These are phyloP conservation scores for Tautogolabrus adspersus DNA, from an alignment of 2,113 vertebrate genomes.

Conservation along the genomic window DNA sequence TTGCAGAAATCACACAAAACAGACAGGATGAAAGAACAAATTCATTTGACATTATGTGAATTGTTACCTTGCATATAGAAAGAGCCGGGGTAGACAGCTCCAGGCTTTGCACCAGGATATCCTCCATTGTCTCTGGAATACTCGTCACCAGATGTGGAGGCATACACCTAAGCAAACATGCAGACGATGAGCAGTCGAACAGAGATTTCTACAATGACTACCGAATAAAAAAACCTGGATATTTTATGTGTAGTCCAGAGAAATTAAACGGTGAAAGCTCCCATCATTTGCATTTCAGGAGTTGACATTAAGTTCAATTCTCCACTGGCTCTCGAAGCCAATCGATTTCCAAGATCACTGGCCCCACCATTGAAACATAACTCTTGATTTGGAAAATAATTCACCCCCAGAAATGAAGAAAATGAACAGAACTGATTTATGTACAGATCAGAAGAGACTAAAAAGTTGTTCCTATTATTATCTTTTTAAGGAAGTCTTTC, in stretches of 20 bases:
- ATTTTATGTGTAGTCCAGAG: not conserved
- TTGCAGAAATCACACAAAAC: conserved; percentile 36
- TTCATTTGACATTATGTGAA: not conserved
- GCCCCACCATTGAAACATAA: too few species aligned
- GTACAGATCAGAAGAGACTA: too few species aligned
- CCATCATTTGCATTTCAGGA: not conserved
- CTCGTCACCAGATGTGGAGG: conserved; percentile 94
- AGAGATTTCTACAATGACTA: not conserved
- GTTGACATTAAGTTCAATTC: too few species aligned
- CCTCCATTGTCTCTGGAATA: conserved; percentile 90
- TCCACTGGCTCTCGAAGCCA: too few species aligned
- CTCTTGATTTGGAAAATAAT: too few species aligned
- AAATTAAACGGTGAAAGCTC: not conserved
- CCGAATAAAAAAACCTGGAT: not conserved
- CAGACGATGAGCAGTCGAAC: not conserved
- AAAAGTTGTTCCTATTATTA: not conserved
- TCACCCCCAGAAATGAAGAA: too few species aligned
- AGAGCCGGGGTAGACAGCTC: conserved; percentile 90
- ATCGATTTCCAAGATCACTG: too few species aligned
- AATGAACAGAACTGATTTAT: too few species aligned
- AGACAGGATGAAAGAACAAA: not conserved
- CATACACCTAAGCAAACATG: conserved; percentile 89
- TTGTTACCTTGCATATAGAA: conserved; percentile 95
- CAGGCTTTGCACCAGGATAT: conserved; percentile 89
- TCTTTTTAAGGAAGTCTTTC: too few species aligned